Base-by-base conservation (phyloP, 2,888 invertebrate genomes). In the Lasioglossum morio region DNA sequence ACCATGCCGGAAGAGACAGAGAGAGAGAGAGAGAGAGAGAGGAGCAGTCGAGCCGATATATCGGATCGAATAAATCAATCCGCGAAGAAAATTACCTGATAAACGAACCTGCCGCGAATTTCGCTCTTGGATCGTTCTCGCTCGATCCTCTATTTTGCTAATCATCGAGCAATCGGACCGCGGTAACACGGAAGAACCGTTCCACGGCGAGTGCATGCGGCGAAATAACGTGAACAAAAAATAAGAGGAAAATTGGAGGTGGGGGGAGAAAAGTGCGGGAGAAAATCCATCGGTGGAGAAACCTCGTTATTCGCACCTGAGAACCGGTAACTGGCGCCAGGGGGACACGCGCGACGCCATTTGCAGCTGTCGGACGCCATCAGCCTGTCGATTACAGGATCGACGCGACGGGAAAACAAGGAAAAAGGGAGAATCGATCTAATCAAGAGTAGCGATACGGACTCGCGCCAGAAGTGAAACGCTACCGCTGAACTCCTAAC, bases 321-420 rank as follows among this genome's bases (percentile, higher is more conserved):
- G 14, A 86, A 86, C 84, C 77, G 86, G 86, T 86, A 81, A 8
- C 66, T n/a, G 86, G 87, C 84, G 87, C 84, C 87, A 60, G 34
- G 73, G 63, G 66, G 37, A 57, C 70, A n/a, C 30, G 12, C 57
- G n/a, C 12, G 4, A 27, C 73, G 69, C 34, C 77, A 37, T 75
- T 77, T 27, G 23, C 40, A 43, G 43, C 27, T 19, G 70, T 66
- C 69, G 53, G 53, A 30, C 37, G 19, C 70, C 60, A 37, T 76
- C 57, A 57, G 63, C 40, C 60, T 63, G 46, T 46, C 37, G 66
- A 77, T 85, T 85, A 85, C 27, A 40, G n/a, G 60, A 37, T 66
- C 34, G 66, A 30, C 30, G 66, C 34, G 66, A 30, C 30, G 66
- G 34, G 4, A 34, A 66, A 27, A 27, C 27, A 27, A 30, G 60